Percentiles rank a stretch among this genome's conserved stretches.
Conservation (phyloP, 1,140 invertebrate genomes). For the Ruditapes philippinarum region DNA sequence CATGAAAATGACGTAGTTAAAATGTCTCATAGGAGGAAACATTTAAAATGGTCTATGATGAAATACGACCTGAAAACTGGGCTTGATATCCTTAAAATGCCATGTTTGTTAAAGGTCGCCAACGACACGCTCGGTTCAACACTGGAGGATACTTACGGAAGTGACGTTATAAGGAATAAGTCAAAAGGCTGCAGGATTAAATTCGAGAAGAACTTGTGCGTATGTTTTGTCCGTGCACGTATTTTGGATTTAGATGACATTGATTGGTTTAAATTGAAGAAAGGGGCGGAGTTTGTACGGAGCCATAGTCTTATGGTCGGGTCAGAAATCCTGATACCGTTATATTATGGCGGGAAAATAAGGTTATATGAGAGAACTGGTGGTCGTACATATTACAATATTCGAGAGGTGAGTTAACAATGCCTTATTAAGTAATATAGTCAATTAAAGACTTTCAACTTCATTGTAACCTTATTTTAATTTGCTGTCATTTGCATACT, state of each 20-base stretch:
- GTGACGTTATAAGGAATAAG: neutral
- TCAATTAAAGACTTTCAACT: too few relatives aligned
- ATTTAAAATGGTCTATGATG: constrained; percentile 33
- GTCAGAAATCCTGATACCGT: constrained; percentile 45
- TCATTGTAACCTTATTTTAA: too few relatives aligned
- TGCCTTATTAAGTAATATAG: too few relatives aligned
- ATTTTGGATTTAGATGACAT: constrained; percentile 24
- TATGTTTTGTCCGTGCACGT: constrained; percentile 41
- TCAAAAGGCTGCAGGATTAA: neutral
- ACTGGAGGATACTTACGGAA: too few relatives aligned
- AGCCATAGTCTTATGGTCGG: constrained; percentile 2
- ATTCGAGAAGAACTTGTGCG: constrained; percentile 6
- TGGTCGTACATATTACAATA: constrained; percentile 5
- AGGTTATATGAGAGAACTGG: constrained; percentile 13
- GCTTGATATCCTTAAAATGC: constrained; percentile 38
- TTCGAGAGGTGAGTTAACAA: constrained; percentile 39
- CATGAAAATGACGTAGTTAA: too few relatives aligned
- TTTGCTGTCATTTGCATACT: too few relatives aligned
- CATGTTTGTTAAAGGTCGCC: constrained; percentile 45
- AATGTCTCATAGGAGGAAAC: neutral
- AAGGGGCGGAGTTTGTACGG: constrained; percentile 42
- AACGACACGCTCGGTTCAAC: neutral
- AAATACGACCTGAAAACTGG: constrained; percentile 60
- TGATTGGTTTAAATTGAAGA: constrained; percentile 34
- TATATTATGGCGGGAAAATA: constrained; percentile 24